Evolutionary conservation across 2,888 invertebrate genomes (phyloP), one percentile per base, ranked within the genome.

Genomic region (Pollenia angustigena): DNA sequence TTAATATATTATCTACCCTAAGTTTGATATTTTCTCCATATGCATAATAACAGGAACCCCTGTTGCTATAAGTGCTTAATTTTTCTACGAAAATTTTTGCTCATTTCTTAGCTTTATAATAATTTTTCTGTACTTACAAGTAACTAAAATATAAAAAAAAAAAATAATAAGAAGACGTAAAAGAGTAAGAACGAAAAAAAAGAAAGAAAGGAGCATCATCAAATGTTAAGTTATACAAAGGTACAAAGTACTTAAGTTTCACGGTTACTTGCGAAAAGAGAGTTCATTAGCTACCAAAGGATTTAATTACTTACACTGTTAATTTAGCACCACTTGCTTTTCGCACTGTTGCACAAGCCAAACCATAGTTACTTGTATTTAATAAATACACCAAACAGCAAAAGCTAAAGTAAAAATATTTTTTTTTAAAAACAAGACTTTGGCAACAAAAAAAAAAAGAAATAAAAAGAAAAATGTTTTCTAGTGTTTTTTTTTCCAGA

Each of bases 261-360:
- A 87, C 81, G 87, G 87, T 87, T 81, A 84, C 87, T 84, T 78
- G 74, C 87, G 68, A 74, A 78, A 72, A 89, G 85, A 89, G 90
- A 92, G 92, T 92, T 92, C 91, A 92, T 92, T 92, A 92, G 89
- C 90, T 90, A 89, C 91, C 91, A 91, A 92, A 91, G 92, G 91
- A 90, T 89, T 91, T 92, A 92, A 93, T 92, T 93, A 93, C 92
- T 92, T 92, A 91, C 92, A 92, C 93, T 91, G 92, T 92, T 93
- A 92, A 93, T 92, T 93, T 93, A 92, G 92, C 92, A 91, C 91
- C 92, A 92, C 92, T 92, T 91, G 92, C 92, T 92, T 91, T 91
- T 91, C 92, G 92, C 93, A 89, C 92, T 92, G 92, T 92, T 92
- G 92, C 92, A 93, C 93, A 92, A 91, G 91, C 88, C 89, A 89